Conservation (phyloP, 2,888 invertebrate species). For the Drosophila emarginata region DNA sequence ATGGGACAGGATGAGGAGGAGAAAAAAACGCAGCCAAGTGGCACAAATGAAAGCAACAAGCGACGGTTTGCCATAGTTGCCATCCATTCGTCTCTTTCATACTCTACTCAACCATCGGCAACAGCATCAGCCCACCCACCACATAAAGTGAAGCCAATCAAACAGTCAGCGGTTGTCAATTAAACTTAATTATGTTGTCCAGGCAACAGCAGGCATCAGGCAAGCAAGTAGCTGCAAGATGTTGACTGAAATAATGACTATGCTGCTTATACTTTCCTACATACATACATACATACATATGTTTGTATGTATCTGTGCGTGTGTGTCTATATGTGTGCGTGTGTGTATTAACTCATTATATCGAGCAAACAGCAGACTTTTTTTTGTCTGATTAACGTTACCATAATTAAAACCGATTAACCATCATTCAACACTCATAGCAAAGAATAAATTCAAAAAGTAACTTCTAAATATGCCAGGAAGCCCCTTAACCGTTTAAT, state of each 20-base stretch:
- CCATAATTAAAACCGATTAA: too few relatives aligned
- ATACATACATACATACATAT: too few relatives aligned
- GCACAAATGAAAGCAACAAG: conserved; percentile 5
- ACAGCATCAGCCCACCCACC: neutral
- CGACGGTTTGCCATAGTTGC: neutral
- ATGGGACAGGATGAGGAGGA: neutral
- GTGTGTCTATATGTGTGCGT: neutral
- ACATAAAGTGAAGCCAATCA: conserved; percentile 57
- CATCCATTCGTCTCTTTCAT: too few relatives aligned
- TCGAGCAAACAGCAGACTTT: too few relatives aligned
- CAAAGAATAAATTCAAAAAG: too few relatives aligned
- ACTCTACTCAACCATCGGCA: neutral
- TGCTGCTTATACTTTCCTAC: neutral
- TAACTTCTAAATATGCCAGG: too few relatives aligned
- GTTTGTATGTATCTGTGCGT: neutral
- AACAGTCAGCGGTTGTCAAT: conserved; percentile 75
- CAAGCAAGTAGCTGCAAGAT: neutral
- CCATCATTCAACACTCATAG: too few relatives aligned
- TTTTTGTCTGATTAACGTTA: too few relatives aligned
- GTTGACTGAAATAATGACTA: conserved; percentile 1
- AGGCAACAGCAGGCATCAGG: conserved; percentile 26
- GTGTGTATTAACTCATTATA: neutral
- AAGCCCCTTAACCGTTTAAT: too few relatives aligned
- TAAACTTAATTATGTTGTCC: conserved; percentile 75
- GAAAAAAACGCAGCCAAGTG: neutral